A percentile compares a stretch with the other conserved stretches of the same genome.
Evolutionary conservation across 2,888 invertebrate genomes (phyloP).

Genomic region (Drosophila demipolita): DNA sequence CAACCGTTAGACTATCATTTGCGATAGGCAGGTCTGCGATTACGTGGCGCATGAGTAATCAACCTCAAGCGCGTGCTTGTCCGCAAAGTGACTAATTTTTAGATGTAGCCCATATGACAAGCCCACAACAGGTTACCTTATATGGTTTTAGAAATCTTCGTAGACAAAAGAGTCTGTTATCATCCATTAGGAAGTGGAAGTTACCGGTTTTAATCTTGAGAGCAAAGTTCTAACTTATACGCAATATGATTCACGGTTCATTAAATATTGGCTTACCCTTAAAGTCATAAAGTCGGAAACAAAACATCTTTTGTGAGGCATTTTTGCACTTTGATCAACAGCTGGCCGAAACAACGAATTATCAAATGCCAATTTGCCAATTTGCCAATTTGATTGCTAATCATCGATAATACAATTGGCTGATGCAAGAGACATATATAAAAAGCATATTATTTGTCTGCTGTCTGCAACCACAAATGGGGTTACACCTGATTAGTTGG

Average conservation of each 20-base stretch:
- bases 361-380: constrained; percentile 41
- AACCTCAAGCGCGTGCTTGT: constrained; percentile 21
- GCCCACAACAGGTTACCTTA: constrained; percentile 13
- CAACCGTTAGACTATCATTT: constrained; percentile 31
- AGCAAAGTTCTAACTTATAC: constrained; percentile 17
- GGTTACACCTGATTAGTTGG: constrained; percentile 60
- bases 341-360: constrained; percentile 20
- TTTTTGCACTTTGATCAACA: constrained; percentile 20
- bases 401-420: constrained; percentile 46
- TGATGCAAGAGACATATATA: constrained; percentile 60
- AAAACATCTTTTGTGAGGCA: constrained; percentile 6
- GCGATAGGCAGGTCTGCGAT: constrained; percentile 43
- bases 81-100: constrained; percentile 39
- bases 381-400: constrained; percentile 43
- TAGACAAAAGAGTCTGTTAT: constrained; percentile 18
- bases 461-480: constrained; percentile 28
- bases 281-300: constrained; percentile 4
- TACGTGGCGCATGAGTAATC: constrained; percentile 74
- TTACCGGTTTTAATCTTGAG: constrained; percentile 27
- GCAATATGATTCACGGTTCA: constrained; percentile 29
- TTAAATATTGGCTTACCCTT: constrained; percentile 10
- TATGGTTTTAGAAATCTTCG: constrained; percentile 16
- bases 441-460: constrained; percentile 35
- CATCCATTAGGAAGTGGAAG: constrained; percentile 22
- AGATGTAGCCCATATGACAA: constrained; percentile 8